Evolutionary conservation across 2,797 vertebrate genomes (phyloP).

Genomic region (Etheostoma nigrum): DNA sequence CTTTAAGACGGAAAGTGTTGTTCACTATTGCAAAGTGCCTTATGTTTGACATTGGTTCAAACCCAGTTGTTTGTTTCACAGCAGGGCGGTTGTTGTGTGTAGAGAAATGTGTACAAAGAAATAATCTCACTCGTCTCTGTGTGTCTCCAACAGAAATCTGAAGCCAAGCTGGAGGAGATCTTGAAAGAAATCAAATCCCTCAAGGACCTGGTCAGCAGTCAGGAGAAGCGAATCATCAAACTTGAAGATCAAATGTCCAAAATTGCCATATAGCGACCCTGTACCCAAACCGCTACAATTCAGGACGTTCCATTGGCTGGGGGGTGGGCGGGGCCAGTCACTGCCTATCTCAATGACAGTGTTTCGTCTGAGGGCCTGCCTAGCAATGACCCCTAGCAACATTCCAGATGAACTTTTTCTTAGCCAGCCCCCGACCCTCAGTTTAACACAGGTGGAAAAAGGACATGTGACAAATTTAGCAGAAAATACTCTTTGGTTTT

Average conservation of each 20-base stretch:
- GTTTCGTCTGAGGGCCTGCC: constrained; percentile 84
- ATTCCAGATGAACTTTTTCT: constrained; percentile 88
- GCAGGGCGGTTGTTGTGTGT: neutral
- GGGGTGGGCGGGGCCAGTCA: constrained; percentile 80
- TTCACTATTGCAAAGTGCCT: neutral
- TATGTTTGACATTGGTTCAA: neutral
- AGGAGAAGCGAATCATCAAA: constrained; percentile 95
- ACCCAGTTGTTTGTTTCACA: neutral
- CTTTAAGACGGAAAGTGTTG: neutral
- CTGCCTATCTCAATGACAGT: constrained; percentile 85
- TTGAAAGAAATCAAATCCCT: constrained; percentile 96
- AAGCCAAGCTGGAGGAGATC: constrained; percentile 96
- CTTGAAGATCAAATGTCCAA: constrained; percentile 97
- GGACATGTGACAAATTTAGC: constrained; percentile 73
- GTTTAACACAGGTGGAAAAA: constrained; percentile 78
- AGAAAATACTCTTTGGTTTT: constrained; percentile 70
- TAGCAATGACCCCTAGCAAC: constrained; percentile 83
- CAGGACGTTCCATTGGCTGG: constrained; percentile 84
- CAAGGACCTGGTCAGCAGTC: constrained; percentile 94
- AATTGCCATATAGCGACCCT: constrained; percentile 87
- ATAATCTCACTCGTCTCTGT: neutral
- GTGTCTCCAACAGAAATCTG: constrained; percentile 87
- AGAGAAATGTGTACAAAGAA: neutral
- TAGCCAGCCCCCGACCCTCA: constrained; percentile 72
- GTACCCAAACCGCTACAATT: constrained; percentile 74